Evolutionary conservation across 2,113 vertebrate genomes (phyloP).

Genomic region (Alethe diademata): DNA sequence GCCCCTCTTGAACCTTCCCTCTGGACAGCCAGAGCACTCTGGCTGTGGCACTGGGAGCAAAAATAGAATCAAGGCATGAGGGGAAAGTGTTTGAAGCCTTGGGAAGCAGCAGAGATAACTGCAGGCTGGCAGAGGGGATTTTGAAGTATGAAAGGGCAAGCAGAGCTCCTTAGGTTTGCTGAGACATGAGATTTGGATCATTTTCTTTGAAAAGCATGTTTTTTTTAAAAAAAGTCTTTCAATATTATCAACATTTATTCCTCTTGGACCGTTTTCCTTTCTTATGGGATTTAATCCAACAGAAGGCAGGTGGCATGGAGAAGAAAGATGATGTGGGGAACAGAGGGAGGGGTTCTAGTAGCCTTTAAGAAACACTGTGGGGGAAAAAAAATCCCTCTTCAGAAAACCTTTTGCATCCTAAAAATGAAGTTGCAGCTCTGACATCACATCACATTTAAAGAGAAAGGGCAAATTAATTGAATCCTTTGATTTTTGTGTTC

Average conservation of each 20-base stretch:
- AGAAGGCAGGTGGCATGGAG: background rate
- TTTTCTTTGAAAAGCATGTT: background rate
- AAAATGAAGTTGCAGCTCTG: background rate
- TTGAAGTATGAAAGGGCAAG: background rate
- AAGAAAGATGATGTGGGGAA: background rate
- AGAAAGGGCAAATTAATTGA: background rate
- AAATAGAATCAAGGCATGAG: background rate
- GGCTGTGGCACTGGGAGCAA: background rate
- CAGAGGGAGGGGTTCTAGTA: background rate
- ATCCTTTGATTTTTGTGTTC: background rate
- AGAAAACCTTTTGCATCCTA: background rate
- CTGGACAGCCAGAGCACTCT: background rate
- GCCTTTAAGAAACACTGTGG: background rate
- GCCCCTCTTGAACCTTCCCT: background rate
- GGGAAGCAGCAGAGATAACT: background rate
- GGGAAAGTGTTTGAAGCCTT: background rate
- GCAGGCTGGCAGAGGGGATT: background rate
- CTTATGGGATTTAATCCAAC: background rate
- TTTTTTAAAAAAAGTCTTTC: background rate
- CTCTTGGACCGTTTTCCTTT: background rate
- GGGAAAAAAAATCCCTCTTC: background rate
- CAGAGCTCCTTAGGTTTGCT: background rate
- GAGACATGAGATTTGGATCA: background rate
- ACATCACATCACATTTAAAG: background rate
- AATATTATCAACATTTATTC: background rate